Evolutionary conservation across 92 coral and sea anemone genomes (phyloP), one percentile per base, ranked within the genome.

Genomic region (Chrysogorgia sp.): DNA sequence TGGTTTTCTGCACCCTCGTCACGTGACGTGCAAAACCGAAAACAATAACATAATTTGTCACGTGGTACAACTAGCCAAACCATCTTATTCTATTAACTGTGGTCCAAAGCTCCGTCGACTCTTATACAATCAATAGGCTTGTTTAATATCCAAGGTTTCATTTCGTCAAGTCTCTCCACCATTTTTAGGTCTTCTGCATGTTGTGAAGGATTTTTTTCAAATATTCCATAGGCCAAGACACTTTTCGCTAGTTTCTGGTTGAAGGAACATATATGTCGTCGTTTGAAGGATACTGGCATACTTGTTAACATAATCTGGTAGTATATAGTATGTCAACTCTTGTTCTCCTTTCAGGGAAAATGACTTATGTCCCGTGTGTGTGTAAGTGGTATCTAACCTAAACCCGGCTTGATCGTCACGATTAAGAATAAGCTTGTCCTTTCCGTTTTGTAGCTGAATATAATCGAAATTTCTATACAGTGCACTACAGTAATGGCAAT

Each of bases 221-320:
- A 64, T 52, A 83, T 52, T 35, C 56, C 28, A 34, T 76, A 77
- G 14, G 87, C 87, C 79, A 23, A 64, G 76, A 19, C 66, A 41
- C 34, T 64, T 80, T 66, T 83, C 65, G 57, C 67, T 45, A 17
- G 82, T 83, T 64, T 75, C 49, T 50, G 87, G 47, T 33, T 29
- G 26, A 34, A 83, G 76, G 62, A 83, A 41, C 77, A 83, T 52
- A 48, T 75, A 75, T 64, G 87, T 75, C 59, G 87, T 83, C 34
- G 82, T 83, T 74, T 75, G 87, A 49, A 83, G 77, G 40, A 83
- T 65, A 63, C 76, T 62, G 45, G 86, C 75, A 64, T 83, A 83
- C 34, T 55, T 64, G 70, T 83, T 75, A 6, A 83, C 87, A 63
- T 64, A 83, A 76, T 83, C 87, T 41, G 82, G n/a, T n/a, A n/a